These are phyloP conservation scores for Peromyscus aztecus DNA, from an alignment of 2,797 vertebrate species.

Conservation along the genomic window DNA sequence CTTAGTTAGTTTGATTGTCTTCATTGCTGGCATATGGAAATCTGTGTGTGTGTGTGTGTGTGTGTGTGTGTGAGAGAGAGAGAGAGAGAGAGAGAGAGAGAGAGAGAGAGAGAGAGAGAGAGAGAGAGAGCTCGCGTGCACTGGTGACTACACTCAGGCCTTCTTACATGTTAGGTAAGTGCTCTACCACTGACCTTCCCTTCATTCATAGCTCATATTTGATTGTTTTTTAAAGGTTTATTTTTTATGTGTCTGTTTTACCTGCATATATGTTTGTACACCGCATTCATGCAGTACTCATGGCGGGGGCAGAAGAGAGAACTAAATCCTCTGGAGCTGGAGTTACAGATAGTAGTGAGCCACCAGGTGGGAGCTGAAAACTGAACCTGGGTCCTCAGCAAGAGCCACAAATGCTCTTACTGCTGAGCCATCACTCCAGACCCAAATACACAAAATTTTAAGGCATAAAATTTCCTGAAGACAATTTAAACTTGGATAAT, in stretches of 20 bases:
- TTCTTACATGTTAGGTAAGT: not conserved
- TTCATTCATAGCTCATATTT: not conserved
- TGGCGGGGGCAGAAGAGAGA: too few species aligned
- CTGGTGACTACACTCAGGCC: not conserved
- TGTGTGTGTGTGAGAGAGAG: not conserved
- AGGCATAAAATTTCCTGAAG: not conserved
- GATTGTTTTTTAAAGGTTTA: not conserved
- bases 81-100: too few species aligned
- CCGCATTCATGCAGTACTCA: not conserved
- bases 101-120: too few species aligned
- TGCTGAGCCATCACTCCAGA: not conserved
- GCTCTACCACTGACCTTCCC: not conserved
- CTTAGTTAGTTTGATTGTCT: not conserved
- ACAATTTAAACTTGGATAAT: not conserved
- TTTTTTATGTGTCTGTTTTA: not conserved
- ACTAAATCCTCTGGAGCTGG: not conserved
- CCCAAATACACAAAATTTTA: not conserved
- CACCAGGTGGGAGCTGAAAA: too few species aligned
- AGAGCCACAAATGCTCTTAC: not conserved
- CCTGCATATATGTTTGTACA: not conserved
- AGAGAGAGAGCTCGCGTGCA: too few species aligned
- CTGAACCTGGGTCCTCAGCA: not conserved
- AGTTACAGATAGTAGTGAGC: not conserved
- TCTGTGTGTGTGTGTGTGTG: not conserved
- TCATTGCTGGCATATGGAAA: not conserved